phyloP scores from a whole-genome alignment of 2,888 invertebrate genomes.

The Papilio demoleus region DNA sequence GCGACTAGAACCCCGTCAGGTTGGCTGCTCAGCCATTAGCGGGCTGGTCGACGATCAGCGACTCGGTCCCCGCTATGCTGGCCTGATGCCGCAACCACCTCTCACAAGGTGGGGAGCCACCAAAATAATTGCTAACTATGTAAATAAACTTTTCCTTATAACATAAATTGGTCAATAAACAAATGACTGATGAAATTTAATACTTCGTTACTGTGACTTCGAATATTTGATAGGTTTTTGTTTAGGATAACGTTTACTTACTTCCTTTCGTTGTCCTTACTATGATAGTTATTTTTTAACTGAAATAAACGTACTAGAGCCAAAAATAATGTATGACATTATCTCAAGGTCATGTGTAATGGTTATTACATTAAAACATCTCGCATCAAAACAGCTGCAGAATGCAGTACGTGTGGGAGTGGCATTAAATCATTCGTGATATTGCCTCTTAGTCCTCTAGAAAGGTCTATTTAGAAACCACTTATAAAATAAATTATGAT shows the following conservation, averaged over 20 bases:
- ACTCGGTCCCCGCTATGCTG: constrained; percentile 65
- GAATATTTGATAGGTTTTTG: background rate
- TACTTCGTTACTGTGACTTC: background rate
- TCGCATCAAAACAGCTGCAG: constrained; percentile 6
- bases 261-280: too few relatives aligned
- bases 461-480: background rate
- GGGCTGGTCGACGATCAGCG: constrained; percentile 59
- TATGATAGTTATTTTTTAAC: too few relatives aligned
- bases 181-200: constrained; percentile 19
- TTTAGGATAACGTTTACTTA: background rate
- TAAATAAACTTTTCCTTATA: constrained; percentile 70
- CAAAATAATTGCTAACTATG: constrained; percentile 74
- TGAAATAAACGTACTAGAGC: background rate
- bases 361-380: background rate
- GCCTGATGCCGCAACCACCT: constrained; percentile 53
- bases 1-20: constrained; percentile 48
- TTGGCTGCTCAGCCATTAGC: constrained; percentile 62
- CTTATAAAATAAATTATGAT: background rate
- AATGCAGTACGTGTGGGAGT: background rate
- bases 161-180: constrained; percentile 16
- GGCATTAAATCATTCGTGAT: background rate
- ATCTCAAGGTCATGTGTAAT: background rate
- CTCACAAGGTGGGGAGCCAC: constrained; percentile 66
- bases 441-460: background rate
- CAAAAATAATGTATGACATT: background rate